Evolutionary conservation across 2,113 vertebrate species (phyloP).

Genomic region (Sceloporus undulatus): DNA sequence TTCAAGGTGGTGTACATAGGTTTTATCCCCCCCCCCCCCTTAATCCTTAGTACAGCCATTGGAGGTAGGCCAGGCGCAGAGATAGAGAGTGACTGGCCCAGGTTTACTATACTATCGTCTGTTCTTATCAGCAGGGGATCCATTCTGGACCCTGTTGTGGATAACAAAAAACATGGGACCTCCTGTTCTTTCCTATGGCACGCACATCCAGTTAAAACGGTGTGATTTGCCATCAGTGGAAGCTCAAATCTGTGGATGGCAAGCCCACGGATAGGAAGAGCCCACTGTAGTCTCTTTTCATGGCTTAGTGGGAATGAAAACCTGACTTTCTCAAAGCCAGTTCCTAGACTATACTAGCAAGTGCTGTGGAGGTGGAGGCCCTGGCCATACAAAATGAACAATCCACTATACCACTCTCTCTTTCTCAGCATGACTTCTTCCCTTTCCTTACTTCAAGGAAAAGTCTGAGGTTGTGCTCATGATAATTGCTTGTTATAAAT

Average conservation of each 20-base stretch:
- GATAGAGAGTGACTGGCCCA: neutral
- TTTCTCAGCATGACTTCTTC: too few species aligned
- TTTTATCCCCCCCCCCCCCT: neutral
- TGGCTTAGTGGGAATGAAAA: neutral
- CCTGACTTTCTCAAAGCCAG: neutral
- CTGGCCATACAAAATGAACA: neutral
- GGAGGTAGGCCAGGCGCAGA: neutral
- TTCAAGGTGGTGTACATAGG: neutral
- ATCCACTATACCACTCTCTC: neutral
- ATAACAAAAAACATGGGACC: too few species aligned
- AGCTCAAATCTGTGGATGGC: too few species aligned
- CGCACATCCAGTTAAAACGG: too few species aligned
- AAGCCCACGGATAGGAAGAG: too few species aligned
- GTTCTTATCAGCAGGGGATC: too few species aligned
- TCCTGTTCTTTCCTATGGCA: too few species aligned
- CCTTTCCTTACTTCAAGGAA: neutral
- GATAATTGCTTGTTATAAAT: neutral
- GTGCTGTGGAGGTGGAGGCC: too few species aligned
- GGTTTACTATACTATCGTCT: too few species aligned
- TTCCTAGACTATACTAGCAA: neutral
- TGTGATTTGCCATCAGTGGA: too few species aligned
- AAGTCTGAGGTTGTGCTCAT: neutral
- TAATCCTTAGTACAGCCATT: neutral
- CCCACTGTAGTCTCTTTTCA: neutral
- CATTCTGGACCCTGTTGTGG: too few species aligned